Percentiles rank a stretch among this genome's conserved stretches.
phyloP scores from a whole-genome alignment of 1,140 invertebrate genomes.

The Protaetia brevitarsis region DNA sequence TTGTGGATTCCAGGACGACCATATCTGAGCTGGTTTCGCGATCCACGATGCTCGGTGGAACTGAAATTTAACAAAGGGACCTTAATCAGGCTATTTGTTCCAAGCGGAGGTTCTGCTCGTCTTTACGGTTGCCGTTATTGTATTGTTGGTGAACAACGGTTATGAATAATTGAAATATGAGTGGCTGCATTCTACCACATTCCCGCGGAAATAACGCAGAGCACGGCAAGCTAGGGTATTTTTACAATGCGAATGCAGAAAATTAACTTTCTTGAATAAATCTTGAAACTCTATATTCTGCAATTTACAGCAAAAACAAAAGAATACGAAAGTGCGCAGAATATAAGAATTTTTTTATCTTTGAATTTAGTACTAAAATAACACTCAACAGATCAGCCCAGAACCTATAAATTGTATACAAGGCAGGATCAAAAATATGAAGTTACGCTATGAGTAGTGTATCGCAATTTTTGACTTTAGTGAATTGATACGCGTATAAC shows the following conservation, averaged over 20 bases:
- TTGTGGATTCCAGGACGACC: conserved; percentile 83
- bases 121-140: not conserved
- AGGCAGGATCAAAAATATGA: no score
- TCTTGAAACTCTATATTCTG: no score
- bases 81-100: conserved; percentile 1
- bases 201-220: not conserved
- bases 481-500: no score
- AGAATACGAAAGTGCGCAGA: not conserved
- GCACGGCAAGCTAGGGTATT: not conserved
- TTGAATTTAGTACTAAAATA: not conserved
- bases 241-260: not conserved
- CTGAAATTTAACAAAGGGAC: conserved; percentile 45
- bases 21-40: conserved; percentile 84
- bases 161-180: conserved; percentile 17
- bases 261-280: not conserved
- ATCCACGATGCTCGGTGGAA: conserved; percentile 81
- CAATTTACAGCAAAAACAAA: no score
- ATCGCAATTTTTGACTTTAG: no score
- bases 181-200: not conserved
- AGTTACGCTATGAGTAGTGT: no score
- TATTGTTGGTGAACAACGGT: not conserved
- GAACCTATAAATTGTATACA: no score
- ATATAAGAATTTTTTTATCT: not conserved
- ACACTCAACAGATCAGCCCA: not conserved
- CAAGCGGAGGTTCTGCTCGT: not conserved